phyloP scores from a whole-genome alignment of 2,797 vertebrate genomes.

The Eupleurogrammus muticus region DNA sequence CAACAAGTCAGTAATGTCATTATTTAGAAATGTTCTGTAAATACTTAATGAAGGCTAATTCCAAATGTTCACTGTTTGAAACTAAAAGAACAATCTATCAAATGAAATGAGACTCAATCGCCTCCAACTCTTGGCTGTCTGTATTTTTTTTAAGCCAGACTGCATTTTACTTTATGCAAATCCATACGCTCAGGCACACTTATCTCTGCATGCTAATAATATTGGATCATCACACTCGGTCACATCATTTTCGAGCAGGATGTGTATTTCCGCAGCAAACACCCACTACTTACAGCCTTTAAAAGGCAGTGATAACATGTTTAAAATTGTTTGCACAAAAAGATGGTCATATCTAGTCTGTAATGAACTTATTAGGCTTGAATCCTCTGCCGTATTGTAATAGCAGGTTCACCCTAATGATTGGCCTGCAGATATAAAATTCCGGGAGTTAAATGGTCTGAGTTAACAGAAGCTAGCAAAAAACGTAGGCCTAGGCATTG shows the following conservation, averaged over 20 bases:
- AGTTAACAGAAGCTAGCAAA: too few relatives aligned
- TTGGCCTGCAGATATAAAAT: slow-evolving; percentile 19
- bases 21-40: slow-evolving; percentile 33
- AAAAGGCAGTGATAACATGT: slow-evolving; percentile 21
- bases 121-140: slow-evolving; percentile 6
- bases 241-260: slow-evolving; percentile 38
- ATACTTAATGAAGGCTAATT: slow-evolving; percentile 23
- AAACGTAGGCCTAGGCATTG: not conserved
- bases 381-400: slow-evolving; percentile 41
- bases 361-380: slow-evolving; percentile 40
- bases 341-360: slow-evolving; percentile 6
- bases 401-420: slow-evolving; percentile 22
- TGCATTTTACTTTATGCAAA: slow-evolving; percentile 14
- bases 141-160: slow-evolving; percentile 11
- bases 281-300: slow-evolving; percentile 22
- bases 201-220: slow-evolving; percentile 35
- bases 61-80: slow-evolving; percentile 22
- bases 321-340: slow-evolving; percentile 25
- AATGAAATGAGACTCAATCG: slow-evolving; percentile 9
- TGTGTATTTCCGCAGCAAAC: slow-evolving; percentile 27
- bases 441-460: not conserved
- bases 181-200: slow-evolving; percentile 20
- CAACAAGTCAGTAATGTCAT: slow-evolving; percentile 29
- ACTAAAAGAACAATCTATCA: slow-evolving; percentile 23
- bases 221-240: slow-evolving; percentile 18